Percentiles rank a stretch among this genome's conserved stretches.
Conservation (phyloP, 2,113 vertebrate species). For the Mionectes macconnelli region DNA sequence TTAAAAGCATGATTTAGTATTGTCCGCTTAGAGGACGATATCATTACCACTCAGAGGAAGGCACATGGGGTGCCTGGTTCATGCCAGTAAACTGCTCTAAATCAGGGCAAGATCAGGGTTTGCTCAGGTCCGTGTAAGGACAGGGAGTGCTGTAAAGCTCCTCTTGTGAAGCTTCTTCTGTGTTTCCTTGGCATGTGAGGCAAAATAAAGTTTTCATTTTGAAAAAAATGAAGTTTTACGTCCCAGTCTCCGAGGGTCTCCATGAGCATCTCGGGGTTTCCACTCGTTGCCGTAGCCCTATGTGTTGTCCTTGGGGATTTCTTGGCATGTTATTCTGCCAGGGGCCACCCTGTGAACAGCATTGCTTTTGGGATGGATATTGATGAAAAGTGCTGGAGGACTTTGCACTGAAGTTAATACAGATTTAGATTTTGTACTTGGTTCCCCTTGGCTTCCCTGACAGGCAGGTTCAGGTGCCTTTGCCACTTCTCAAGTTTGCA, state of each 20-base stretch:
- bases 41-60: background rate
- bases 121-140: background rate
- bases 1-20: background rate
- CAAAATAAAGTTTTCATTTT: background rate
- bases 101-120: background rate
- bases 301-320: accelerated
- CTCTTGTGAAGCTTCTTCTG: background rate
- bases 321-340: background rate
- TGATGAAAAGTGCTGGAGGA: background rate
- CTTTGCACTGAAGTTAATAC: background rate
- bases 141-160: background rate
- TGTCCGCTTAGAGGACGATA: no score
- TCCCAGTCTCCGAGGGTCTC: background rate
- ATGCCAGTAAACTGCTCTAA: background rate
- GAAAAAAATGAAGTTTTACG: background rate
- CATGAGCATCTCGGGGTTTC: accelerated
- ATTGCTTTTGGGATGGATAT: background rate
- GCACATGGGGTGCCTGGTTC: background rate
- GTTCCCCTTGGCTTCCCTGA: background rate
- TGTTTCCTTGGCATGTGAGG: background rate
- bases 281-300: background rate
- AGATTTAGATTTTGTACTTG: background rate
- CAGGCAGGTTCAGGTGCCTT: background rate
- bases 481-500: background rate
- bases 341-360: background rate